Percentiles rank a stretch among this genome's conserved stretches.
Evolutionary conservation across 1,140 invertebrate species (phyloP).

Genomic region (Ectropis grisescens): DNA sequence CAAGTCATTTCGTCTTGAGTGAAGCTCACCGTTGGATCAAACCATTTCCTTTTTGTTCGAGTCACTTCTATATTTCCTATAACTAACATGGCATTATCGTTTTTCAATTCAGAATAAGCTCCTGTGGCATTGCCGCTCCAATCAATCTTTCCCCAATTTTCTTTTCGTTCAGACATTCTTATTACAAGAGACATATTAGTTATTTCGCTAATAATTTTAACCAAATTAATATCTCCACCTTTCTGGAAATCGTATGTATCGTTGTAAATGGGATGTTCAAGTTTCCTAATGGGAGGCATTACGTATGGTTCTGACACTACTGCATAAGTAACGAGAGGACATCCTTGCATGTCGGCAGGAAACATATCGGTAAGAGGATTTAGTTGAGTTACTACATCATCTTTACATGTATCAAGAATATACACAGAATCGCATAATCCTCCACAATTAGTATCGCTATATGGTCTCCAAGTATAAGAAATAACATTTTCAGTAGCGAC

Average conservation of each 20-base stretch:
- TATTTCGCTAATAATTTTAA: conserved; percentile 58
- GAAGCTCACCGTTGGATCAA: conserved; percentile 57
- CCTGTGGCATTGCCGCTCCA: conserved; percentile 45
- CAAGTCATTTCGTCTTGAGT: conserved; percentile 67
- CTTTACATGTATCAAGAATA: conserved; percentile 52
- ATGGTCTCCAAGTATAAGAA: conserved; percentile 61
- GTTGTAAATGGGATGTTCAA: conserved; percentile 29
- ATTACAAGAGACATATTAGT: conserved; percentile 58
- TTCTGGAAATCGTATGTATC: conserved; percentile 55
- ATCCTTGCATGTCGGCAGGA: conserved; percentile 51
- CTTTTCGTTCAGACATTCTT: conserved; percentile 41
- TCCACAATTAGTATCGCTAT: conserved; percentile 54
- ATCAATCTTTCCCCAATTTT: conserved; percentile 55
- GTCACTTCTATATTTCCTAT: conserved; percentile 65
- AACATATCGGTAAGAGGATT: conserved; percentile 41
- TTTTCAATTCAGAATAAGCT: conserved; percentile 37
- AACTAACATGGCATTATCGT: conserved; percentile 48
- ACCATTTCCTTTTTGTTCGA: conserved; percentile 51
- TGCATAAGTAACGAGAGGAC: conserved; percentile 55
- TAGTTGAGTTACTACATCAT: conserved; percentile 40
- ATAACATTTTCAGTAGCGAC: conserved; percentile 34
- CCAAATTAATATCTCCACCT: conserved; percentile 59
- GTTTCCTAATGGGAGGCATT: conserved; percentile 43
- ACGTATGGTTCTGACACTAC: conserved; percentile 64
- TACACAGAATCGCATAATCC: conserved; percentile 52